Evolutionary conservation across 2,797 vertebrate genomes (phyloP).

Genomic region (Crenichthys baileyi): DNA sequence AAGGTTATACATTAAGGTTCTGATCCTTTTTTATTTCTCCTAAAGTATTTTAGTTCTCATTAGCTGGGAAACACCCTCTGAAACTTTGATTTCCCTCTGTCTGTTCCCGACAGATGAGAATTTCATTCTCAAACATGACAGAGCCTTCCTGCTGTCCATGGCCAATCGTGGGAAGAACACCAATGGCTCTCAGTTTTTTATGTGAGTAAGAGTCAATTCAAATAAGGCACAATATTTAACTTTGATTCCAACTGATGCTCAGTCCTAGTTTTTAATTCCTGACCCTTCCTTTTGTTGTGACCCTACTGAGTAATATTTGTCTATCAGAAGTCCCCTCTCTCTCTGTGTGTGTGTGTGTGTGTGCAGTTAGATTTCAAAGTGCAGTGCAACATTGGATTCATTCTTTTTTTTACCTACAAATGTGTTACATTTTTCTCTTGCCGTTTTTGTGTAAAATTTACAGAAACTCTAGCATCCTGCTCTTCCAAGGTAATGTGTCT

Average conservation of each 20-base stretch:
- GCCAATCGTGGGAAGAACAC: slow-evolving; percentile 99
- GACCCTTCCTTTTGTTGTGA: slow-evolving; percentile 48
- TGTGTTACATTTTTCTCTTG: slow-evolving; percentile 99
- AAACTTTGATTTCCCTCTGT: slow-evolving; percentile 57
- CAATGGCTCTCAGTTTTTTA: slow-evolving; percentile 99
- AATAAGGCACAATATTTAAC: slow-evolving; percentile 16
- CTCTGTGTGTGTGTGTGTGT: slow-evolving; percentile 41
- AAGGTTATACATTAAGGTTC: background rate
- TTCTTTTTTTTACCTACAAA: slow-evolving; percentile 89
- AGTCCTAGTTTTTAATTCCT: slow-evolving; percentile 44
- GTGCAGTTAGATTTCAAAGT: slow-evolving; percentile 80
- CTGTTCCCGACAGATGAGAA: slow-evolving; percentile 95
- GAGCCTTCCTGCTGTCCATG: slow-evolving; percentile 99
- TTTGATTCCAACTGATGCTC: slow-evolving; percentile 34
- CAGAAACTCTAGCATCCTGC: slow-evolving; percentile 99
- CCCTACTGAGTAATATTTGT: slow-evolving; percentile 55
- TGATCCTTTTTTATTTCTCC: slow-evolving; percentile 22
- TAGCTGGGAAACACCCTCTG: slow-evolving; percentile 1
- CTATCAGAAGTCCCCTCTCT: slow-evolving; percentile 53
- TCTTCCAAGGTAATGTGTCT: slow-evolving; percentile 99
- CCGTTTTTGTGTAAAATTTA: slow-evolving; percentile 99
- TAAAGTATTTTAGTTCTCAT: slow-evolving; percentile 26
- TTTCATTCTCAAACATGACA: slow-evolving; percentile 99
- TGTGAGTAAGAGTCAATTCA: slow-evolving; percentile 86
- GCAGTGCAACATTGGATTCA: slow-evolving; percentile 89